Percentiles rank a stretch among this genome's conserved stretches.
Conservation (phyloP, 1,140 invertebrate species). For the Chionoecetes opilio region DNA sequence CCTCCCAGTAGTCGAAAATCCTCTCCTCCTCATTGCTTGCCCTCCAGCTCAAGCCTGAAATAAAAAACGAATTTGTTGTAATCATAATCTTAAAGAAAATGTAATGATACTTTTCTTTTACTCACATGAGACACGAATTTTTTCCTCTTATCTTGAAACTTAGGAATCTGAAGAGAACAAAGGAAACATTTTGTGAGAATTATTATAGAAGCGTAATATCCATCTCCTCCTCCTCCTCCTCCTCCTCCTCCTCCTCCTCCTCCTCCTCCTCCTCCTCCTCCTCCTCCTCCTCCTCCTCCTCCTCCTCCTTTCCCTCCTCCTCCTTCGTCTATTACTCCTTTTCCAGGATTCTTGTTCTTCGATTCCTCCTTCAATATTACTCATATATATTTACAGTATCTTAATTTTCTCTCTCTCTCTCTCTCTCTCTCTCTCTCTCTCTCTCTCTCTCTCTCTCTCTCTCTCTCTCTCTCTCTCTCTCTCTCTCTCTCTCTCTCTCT, state of each 20-base stretch:
- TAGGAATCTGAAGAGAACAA: neutral
- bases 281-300: neutral
- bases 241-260: neutral
- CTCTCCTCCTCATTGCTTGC: neutral
- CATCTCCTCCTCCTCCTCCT: neutral
- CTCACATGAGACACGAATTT: neutral
- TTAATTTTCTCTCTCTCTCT: conserved; percentile 11
- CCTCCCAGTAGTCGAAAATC: neutral
- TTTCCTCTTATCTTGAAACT: neutral
- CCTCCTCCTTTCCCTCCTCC: neutral
- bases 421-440: conserved; percentile 27
- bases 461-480: conserved; percentile 27
- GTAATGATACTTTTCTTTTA: neutral
- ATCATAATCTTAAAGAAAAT: neutral
- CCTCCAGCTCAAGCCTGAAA: conserved; percentile 56
- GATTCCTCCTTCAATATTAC: too few species aligned
- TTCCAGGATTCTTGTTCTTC: too few species aligned
- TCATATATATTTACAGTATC: too few species aligned
- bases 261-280: neutral
- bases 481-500: neutral
- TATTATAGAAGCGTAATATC: neutral
- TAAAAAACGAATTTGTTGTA: neutral
- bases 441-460: conserved; percentile 27
- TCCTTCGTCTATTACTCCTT: neutral
- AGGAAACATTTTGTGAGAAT: neutral